These are phyloP conservation scores for Bos indicus DNA, from an alignment of 2,113 vertebrate species.

Conservation along the genomic window DNA sequence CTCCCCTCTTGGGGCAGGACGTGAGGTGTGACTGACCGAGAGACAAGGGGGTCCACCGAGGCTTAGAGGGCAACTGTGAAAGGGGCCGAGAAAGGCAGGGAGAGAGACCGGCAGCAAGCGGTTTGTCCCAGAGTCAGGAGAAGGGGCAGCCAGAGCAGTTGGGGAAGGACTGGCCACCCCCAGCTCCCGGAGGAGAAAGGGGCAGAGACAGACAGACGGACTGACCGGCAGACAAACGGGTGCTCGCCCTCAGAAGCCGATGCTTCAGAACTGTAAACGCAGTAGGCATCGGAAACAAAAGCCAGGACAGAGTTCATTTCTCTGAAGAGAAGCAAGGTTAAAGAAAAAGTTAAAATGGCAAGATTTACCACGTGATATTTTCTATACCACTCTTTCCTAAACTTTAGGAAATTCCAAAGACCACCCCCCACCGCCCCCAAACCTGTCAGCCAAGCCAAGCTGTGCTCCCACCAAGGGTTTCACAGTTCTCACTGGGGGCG, in stretches of 20 bases:
- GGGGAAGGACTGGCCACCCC: background rate
- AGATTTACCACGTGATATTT: background rate
- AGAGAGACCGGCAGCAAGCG: background rate
- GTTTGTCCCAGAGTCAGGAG: background rate
- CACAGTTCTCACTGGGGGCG: background rate
- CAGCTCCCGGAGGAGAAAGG: background rate
- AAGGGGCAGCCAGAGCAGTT: background rate
- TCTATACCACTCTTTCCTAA: background rate
- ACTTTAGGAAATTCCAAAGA: background rate
- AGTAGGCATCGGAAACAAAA: background rate
- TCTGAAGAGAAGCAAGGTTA: background rate
- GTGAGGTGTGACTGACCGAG: background rate
- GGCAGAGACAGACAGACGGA: background rate
- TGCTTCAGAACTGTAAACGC: background rate
- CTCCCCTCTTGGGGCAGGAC: background rate
- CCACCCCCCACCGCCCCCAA: fast-evolving
- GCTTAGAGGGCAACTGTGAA: background rate
- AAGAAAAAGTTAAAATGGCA: background rate
- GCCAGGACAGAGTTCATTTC: background rate
- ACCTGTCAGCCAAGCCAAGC: background rate
- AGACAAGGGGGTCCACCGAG: fast-evolving
- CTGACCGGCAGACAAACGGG: background rate
- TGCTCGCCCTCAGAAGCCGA: background rate
- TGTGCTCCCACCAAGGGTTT: background rate
- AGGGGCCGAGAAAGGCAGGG: background rate